phyloP scores from a whole-genome alignment of 2,797 vertebrate genomes.

The Falco novaeseelandiae region DNA sequence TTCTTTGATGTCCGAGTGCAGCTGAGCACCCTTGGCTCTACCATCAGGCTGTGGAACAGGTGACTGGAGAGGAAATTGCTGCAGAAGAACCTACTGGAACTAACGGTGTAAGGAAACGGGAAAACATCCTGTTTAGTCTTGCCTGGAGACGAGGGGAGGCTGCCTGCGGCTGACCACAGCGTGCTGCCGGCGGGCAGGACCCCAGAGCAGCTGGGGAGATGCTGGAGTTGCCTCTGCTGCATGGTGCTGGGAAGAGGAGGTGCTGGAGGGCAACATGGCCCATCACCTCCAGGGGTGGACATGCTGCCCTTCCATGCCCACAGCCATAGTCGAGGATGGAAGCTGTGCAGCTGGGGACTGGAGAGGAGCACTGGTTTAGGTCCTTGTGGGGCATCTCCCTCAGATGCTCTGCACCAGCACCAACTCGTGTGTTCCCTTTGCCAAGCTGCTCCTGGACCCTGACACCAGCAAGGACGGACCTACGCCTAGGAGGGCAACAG shows the following conservation, averaged over 20 bases:
- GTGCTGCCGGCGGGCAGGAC: rapidly evolving
- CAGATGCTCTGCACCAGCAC: background rate
- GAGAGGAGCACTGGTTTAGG: no score
- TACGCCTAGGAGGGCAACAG: rapidly evolving
- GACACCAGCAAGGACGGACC: rapidly evolving
- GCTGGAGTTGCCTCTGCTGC: background rate
- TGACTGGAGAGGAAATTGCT: no score
- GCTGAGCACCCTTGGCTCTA: background rate
- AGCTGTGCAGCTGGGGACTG: rapidly evolving
- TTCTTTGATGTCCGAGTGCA: background rate
- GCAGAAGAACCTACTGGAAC: background rate
- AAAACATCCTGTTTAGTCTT: rapidly evolving
- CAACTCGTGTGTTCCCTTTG: background rate
- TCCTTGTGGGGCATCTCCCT: background rate
- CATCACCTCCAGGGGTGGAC: no score
- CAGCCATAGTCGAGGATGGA: no score
- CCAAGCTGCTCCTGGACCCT: background rate
- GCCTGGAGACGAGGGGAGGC: background rate
- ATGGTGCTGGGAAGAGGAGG: background rate
- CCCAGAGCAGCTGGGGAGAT: background rate
- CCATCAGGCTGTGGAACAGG: no score
- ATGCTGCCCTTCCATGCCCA: rapidly evolving
- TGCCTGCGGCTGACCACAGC: rapidly evolving
- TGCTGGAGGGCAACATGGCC: no score
- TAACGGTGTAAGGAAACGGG: rapidly evolving